Conservation (phyloP, 2,797 vertebrate genomes). For the Sardinella longiceps region DNA sequence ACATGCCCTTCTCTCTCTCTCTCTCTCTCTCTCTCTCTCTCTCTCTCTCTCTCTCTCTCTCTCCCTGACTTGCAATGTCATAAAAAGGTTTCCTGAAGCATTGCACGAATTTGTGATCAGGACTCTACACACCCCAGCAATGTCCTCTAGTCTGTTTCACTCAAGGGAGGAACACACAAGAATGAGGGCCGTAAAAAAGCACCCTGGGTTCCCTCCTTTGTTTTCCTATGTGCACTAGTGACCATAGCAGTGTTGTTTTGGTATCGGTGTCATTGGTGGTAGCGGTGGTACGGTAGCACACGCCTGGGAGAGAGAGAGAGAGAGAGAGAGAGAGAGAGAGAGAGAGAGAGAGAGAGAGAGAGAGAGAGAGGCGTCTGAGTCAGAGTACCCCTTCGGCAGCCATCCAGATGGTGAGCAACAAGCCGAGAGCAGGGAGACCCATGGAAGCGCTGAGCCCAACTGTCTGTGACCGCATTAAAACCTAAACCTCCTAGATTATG, state of each 20-base stretch:
- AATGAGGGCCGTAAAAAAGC: background rate
- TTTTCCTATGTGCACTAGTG: background rate
- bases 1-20: background rate
- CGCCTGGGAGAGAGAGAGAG: background rate
- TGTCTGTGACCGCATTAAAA: background rate
- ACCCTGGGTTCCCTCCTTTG: background rate
- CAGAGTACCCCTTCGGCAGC: background rate
- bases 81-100: background rate
- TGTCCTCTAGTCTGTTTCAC: background rate
- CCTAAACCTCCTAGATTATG: constrained; percentile 12
- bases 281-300: background rate
- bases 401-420: background rate
- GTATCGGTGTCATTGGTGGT: background rate
- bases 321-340: background rate
- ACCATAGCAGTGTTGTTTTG: background rate
- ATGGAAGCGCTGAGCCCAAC: background rate
- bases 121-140: background rate
- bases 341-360: background rate
- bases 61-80: background rate
- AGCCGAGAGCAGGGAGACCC: background rate
- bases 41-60: constrained; percentile 23
- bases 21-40: constrained; percentile 22
- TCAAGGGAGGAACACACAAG: background rate
- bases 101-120: background rate
- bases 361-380: background rate